Percentiles rank a stretch among this genome's conserved stretches.
Evolutionary conservation across 2,113 vertebrate genomes (phyloP).

Genomic region (Camelus dromedarius): DNA sequence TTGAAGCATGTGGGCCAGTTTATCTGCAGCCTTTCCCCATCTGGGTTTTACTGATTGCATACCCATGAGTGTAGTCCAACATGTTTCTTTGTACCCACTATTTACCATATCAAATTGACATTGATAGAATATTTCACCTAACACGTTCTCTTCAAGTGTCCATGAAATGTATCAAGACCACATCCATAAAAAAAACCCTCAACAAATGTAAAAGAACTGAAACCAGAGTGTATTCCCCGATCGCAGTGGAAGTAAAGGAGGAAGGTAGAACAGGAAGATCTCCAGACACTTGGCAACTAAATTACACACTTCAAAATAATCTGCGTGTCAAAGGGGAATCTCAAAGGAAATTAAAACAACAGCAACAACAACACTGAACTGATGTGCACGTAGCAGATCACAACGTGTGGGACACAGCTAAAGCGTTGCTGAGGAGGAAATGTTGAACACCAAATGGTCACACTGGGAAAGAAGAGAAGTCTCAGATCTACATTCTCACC

Average conservation of each 20-base stretch:
- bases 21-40: not conserved
- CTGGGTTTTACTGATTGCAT: slow-evolving; percentile 20
- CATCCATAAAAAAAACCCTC: not conserved
- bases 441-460: not conserved
- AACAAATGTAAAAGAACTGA: not conserved
- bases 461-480: not conserved
- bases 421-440: not conserved
- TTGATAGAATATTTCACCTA: not conserved
- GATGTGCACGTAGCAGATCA: not conserved
- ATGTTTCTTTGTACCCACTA: not conserved
- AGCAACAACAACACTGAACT: not conserved
- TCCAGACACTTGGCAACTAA: not conserved
- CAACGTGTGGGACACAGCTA: not conserved
- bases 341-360: slow-evolving; percentile 18
- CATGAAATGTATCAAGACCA: not conserved
- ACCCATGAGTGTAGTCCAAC: not conserved
- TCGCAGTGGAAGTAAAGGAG: not conserved
- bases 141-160: not conserved
- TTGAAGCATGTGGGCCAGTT: not conserved
- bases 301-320: slow-evolving; percentile 26
- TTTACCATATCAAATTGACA: not conserved
- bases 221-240: not conserved
- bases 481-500: not conserved
- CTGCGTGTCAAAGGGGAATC: not conserved
- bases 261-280: not conserved